phyloP scores from a whole-genome alignment of 1,140 invertebrate genomes.

The Metaphire vulgaris region DNA sequence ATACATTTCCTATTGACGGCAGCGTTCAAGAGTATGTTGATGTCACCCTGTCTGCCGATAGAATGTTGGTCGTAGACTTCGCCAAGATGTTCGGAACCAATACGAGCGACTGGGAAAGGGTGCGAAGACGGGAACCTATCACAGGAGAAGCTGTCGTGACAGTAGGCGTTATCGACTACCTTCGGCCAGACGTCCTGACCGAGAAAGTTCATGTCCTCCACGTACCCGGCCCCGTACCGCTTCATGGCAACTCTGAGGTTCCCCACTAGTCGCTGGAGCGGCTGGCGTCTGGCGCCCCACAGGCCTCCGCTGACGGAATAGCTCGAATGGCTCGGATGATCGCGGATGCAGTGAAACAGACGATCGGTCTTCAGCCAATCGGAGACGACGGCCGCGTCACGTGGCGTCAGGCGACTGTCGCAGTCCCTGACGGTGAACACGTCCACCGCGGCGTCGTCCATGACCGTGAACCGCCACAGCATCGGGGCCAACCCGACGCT shows the following conservation, averaged over 20 bases:
- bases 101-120: constrained; percentile 1
- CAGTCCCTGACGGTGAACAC: constrained; percentile 41
- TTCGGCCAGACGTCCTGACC: constrained; percentile 3
- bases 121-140: neutral
- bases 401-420: constrained; percentile 34
- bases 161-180: neutral
- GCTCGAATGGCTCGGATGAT: constrained; percentile 37
- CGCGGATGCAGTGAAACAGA: constrained; percentile 40
- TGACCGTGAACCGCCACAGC: constrained; percentile 31
- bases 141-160: neutral
- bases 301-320: constrained; percentile 3
- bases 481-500: neutral
- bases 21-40: neutral
- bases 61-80: neutral
- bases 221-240: neutral
- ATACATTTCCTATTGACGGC: neutral
- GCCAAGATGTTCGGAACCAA: constrained; percentile 4
- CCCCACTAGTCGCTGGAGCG: neutral
- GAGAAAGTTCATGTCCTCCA: constrained; percentile 1
- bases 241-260: neutral
- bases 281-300: constrained; percentile 1
- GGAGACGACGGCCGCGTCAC: constrained; percentile 41
- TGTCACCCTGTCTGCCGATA: neutral
- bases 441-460: constrained; percentile 41
- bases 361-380: constrained; percentile 38